Evolutionary conservation across 2,113 vertebrate species (phyloP).

Genomic region (Onychorhynchus coronatus): DNA sequence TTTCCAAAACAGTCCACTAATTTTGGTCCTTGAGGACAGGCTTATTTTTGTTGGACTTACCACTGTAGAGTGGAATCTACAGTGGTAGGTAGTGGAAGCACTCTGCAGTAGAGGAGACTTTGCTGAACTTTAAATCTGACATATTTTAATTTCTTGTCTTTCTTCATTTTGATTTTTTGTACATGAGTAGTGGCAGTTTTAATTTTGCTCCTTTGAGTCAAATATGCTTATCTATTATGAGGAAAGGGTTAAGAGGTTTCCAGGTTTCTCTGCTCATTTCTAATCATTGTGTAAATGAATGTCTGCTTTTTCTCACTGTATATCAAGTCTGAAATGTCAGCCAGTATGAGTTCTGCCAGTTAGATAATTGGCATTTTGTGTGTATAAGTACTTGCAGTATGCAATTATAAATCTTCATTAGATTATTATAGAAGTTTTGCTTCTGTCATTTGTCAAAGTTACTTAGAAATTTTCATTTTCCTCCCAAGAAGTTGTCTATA

Average conservation of each 20-base stretch:
- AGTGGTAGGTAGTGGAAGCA: not conserved
- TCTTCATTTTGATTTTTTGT: not conserved
- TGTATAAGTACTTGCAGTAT: not conserved
- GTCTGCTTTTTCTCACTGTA: not conserved
- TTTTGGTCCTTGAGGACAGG: not conserved
- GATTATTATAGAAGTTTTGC: not conserved
- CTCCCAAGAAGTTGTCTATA: not conserved
- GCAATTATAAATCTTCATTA: conserved; percentile 18
- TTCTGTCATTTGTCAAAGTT: not conserved
- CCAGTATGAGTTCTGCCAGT: not conserved
- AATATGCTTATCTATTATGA: not conserved
- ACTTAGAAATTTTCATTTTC: not conserved
- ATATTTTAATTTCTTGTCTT: not conserved
- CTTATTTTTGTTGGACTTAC: not conserved
- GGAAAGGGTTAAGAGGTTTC: not conserved
- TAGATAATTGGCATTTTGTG: conserved; percentile 14
- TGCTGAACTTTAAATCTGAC: not conserved
- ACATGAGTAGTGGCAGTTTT: not conserved
- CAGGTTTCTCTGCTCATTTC: not conserved
- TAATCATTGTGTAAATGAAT: not conserved
- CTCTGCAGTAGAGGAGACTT: not conserved
- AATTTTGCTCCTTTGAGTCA: not conserved
- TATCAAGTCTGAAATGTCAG: not conserved
- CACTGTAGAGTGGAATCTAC: not conserved
- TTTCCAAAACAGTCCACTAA: not conserved